Evolutionary conservation across 2,797 vertebrate genomes (phyloP).

Genomic region (Acestrorhynchus altus): DNA sequence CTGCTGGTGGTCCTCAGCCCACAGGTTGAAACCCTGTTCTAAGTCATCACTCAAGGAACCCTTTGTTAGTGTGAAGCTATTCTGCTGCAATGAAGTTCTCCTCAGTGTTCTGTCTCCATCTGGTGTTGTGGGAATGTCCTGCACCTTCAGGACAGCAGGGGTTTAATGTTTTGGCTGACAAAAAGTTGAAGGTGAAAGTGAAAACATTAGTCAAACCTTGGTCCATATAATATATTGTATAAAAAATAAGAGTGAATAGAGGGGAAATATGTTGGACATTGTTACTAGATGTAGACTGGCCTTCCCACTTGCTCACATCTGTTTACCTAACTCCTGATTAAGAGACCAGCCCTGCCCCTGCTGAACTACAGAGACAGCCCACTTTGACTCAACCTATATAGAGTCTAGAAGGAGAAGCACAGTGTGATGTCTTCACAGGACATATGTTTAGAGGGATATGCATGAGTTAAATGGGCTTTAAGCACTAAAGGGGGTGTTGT

Average conservation of each 20-base stretch:
- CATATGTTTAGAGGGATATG: not conserved
- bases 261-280: no score
- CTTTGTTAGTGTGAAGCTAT: no score
- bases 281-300: not conserved
- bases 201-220: not conserved
- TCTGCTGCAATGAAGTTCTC: not conserved
- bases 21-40: no score
- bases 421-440: no score
- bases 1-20: no score
- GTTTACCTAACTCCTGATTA: not conserved
- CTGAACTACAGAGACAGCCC: not conserved
- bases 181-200: not conserved
- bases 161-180: not conserved
- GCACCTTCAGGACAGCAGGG: not conserved
- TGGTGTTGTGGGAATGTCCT: constrained; percentile 8
- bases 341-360: not conserved
- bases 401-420: not conserved
- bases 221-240: no score
- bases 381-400: not conserved
- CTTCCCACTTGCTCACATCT: not conserved
- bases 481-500: not conserved
- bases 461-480: not conserved
- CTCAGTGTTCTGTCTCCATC: constrained; percentile 38
- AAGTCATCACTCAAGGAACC: no score
- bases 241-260: no score